Conservation (phyloP, 92 coral and sea anemone species). For the Montipora capitata region DNA sequence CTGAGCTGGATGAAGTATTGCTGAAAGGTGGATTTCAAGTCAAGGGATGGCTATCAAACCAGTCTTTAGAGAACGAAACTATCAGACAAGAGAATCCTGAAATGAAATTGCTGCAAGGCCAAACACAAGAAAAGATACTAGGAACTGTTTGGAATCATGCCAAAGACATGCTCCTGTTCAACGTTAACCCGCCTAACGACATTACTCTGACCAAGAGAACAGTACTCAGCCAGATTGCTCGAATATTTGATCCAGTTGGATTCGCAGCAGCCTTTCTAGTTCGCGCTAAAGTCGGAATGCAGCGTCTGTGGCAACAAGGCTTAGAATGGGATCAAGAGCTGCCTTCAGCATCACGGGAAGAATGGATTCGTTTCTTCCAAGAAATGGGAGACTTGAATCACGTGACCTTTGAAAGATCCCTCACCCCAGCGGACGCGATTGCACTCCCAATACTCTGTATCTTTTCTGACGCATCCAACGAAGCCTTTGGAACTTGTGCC, state of each 20-base stretch:
- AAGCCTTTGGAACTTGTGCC: constrained; percentile 72
- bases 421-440: not conserved
- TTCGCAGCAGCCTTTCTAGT: constrained; percentile 74
- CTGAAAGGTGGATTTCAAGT: constrained; percentile 78
- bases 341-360: constrained; percentile 41
- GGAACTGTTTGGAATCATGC: constrained; percentile 71
- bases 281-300: constrained; percentile 73
- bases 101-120: constrained; percentile 23
- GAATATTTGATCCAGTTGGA: constrained; percentile 63
- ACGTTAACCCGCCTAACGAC: constrained; percentile 42
- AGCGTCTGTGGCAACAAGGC: constrained; percentile 70
- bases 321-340: constrained; percentile 79
- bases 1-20: constrained; percentile 73
- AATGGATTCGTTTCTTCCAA: constrained; percentile 67
- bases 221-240: constrained; percentile 48
- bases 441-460: constrained; percentile 60
- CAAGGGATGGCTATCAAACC: constrained; percentile 77
- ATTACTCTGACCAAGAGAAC: constrained; percentile 56
- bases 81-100: not conserved
- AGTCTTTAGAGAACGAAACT: constrained; percentile 17
- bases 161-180: constrained; percentile 52
- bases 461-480: constrained; percentile 73
- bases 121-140: constrained; percentile 65
- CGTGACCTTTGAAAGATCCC: constrained; percentile 67
- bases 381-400: constrained; percentile 73